Evolutionary conservation across 2,113 vertebrate species (phyloP), one percentile per base, ranked within the genome.

Genomic region (Tyrannus savana): DNA sequence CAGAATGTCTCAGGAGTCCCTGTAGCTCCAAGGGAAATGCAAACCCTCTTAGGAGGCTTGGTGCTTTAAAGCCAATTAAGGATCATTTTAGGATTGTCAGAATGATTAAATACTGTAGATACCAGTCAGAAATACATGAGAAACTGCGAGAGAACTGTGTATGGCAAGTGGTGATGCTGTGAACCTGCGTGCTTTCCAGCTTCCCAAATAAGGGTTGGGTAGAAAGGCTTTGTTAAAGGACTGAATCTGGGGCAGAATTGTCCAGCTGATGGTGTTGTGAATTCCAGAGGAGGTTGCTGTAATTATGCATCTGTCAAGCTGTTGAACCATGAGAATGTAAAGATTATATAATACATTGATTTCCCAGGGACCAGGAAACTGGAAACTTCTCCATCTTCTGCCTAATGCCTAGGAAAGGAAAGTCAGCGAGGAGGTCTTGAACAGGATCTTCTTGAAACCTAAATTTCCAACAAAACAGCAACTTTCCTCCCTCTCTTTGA

Each of bases 361-460:
- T 94, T 94, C 93, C 94, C 87, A 96, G 89, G 89, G 81, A 81
- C 84, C 77, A 33, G 35, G 78, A 91, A 74, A 63, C 71, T 87
- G 84, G 68, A 52, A 84, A 33, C 92, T 59, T 6, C 91, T 95
- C 50, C 91, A 67, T 80, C 90, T 67, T 84, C 95, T 93, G 68
- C 87, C 92, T 59, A 50, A 62, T 67, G 86, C 88, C 94, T 81
- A 91, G 89, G 78, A 86, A 64, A 93, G 90, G 75, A 85, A 80
- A 71, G 67, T 80, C 87, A 95, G 83, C 44, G 3, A 77, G 82
- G 85, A 93, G 85, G 24, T 85, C 85, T 96, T 84, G 92, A 74
- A 53, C 95, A 86, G 92, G 22, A 93, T 87, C 93, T 63, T 95
- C 89, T 59, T 77, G 87, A 94, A 77, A 85, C 71, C 52, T 86